Evolutionary conservation across 2,113 vertebrate genomes (phyloP).

Genomic region (Macaca nemestrina): DNA sequence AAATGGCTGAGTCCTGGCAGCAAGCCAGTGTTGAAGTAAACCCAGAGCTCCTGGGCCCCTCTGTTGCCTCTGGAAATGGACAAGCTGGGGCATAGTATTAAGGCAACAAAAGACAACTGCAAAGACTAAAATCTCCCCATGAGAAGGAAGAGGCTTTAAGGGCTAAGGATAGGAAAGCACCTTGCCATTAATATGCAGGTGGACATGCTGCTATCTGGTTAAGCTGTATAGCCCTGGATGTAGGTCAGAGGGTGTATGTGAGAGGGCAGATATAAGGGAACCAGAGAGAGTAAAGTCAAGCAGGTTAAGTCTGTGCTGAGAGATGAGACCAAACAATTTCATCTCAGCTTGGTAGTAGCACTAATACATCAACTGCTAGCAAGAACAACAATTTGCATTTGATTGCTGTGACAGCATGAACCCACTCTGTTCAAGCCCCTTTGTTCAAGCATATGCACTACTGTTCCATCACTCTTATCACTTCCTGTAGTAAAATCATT

Average conservation of each 20-base stretch:
- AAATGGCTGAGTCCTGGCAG: slow-evolving; percentile 10
- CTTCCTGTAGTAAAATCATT: not conserved
- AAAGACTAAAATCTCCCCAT: not conserved
- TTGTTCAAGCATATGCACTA: fast-evolving
- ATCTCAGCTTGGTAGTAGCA: not conserved
- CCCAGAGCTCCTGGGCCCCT: not conserved
- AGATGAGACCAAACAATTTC: not conserved
- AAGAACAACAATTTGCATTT: not conserved
- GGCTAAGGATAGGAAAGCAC: not conserved
- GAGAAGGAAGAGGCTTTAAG: not conserved
- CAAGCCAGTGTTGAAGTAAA: slow-evolving; percentile 20
- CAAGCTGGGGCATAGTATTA: not conserved
- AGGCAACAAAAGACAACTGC: not conserved
- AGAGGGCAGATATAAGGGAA: not conserved
- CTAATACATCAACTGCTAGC: no score
- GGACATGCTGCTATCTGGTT: not conserved
- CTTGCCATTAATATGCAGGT: not conserved
- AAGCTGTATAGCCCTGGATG: not conserved
- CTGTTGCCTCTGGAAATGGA: slow-evolving; percentile 20
- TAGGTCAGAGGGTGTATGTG: not conserved
- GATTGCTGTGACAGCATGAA: not conserved
- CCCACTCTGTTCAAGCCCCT: not conserved
- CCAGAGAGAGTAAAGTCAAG: not conserved
- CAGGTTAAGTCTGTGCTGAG: not conserved
- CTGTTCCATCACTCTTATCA: fast-evolving